Evolutionary conservation across 1,140 invertebrate species (phyloP).

Genomic region (Caenorhabditis elegans): DNA sequence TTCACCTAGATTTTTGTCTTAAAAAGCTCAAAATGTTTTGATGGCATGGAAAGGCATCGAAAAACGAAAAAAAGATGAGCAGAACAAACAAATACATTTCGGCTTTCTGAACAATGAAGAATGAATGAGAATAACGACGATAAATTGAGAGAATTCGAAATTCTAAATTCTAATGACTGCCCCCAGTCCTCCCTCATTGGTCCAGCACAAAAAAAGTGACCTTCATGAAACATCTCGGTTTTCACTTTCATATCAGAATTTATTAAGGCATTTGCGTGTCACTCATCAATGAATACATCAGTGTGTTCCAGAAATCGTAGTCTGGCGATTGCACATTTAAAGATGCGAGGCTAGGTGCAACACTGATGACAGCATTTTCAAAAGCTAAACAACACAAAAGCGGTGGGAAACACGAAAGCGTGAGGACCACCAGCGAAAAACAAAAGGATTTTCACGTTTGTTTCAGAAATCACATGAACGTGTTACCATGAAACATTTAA

Average conservation of each 20-base stretch:
- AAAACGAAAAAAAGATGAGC: background rate
- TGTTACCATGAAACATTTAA: background rate
- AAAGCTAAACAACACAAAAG: background rate
- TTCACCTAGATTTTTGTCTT: background rate
- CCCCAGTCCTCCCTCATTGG: background rate
- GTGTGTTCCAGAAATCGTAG: background rate
- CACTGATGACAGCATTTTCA: conserved; percentile 11
- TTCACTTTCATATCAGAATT: conserved; percentile 12
- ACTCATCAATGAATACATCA: background rate
- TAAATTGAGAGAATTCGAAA: background rate
- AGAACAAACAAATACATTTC: conserved; percentile 16
- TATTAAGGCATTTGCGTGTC: background rate
- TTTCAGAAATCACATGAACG: conserved; percentile 4
- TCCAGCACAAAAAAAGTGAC: too few relatives aligned
- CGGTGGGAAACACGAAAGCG: too few relatives aligned
- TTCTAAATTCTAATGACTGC: background rate
- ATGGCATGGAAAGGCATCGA: background rate
- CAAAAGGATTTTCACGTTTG: background rate
- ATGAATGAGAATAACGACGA: background rate
- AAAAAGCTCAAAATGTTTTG: background rate
- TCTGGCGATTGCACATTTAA: background rate
- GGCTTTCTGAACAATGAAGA: background rate
- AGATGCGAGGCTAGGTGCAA: too few relatives aligned
- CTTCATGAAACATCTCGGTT: too few relatives aligned
- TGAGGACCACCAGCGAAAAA: background rate